Evolutionary conservation across 2,888 invertebrate genomes (phyloP).

Genomic region (Conistra vaccinii): DNA sequence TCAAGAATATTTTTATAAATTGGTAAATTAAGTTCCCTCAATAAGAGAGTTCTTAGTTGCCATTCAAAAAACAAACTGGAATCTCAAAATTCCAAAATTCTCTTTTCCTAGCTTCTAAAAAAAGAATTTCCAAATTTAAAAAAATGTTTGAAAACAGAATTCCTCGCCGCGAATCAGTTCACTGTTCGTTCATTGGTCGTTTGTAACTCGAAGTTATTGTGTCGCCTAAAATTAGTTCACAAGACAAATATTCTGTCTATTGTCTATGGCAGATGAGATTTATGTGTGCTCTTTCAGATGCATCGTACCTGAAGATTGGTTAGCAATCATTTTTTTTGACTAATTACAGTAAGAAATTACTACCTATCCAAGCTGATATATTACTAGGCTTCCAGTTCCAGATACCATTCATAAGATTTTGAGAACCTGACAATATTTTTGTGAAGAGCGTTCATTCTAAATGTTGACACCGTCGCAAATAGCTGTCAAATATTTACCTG

Average conservation of each 20-base stretch:
- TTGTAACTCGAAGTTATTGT: constrained; percentile 41
- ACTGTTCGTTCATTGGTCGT: constrained; percentile 23
- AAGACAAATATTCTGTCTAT: constrained; percentile 41
- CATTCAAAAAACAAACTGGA: neutral
- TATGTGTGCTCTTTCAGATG: constrained; percentile 27
- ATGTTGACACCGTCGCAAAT: no score
- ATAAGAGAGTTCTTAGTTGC: neutral
- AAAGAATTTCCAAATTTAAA: neutral
- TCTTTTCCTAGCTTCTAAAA: neutral
- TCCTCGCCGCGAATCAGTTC: constrained; percentile 16
- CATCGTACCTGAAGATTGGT: constrained; percentile 23
- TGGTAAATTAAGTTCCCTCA: neutral
- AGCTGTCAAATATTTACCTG: no score
- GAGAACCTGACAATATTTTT: neutral
- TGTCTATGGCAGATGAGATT: constrained; percentile 40
- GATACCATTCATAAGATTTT: neutral
- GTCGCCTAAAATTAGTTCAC: constrained; percentile 54
- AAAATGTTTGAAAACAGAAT: constrained; percentile 20
- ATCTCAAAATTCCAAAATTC: neutral
- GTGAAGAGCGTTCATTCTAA: no score
- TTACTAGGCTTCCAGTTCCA: constrained; percentile 2
- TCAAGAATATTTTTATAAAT: neutral
- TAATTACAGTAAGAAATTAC: neutral
- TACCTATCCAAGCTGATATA: neutral
- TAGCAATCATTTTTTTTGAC: constrained; percentile 2